Evolutionary conservation across 2,113 vertebrate genomes (phyloP).

Genomic region (Pongo abelii): DNA sequence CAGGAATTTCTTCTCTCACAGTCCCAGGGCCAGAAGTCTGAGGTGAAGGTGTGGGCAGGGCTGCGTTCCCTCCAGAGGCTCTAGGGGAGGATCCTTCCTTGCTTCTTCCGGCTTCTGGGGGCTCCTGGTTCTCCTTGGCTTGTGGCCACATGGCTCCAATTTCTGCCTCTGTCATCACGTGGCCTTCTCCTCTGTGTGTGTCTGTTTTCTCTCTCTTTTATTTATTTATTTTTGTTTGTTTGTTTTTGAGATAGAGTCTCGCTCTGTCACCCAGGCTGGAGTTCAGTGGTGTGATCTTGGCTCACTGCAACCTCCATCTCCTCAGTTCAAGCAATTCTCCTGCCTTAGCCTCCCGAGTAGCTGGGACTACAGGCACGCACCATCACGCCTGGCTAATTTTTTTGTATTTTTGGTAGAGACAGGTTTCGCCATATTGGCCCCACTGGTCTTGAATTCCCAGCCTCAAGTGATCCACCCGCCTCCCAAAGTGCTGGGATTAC

Average conservation of each 20-base stretch:
- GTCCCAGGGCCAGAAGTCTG: background rate
- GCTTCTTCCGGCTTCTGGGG: background rate
- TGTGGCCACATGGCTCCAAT: background rate
- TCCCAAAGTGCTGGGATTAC: background rate
- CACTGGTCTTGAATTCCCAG: background rate
- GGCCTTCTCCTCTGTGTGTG: too few relatives aligned
- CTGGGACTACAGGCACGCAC: background rate
- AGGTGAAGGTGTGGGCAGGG: background rate
- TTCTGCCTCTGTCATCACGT: background rate
- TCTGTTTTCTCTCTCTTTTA: background rate
- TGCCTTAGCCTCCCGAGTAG: background rate
- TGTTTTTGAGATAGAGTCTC: background rate
- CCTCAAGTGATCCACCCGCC: background rate
- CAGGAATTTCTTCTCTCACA: background rate
- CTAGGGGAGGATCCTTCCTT: background rate
- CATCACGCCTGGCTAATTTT: background rate
- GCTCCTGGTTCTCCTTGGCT: background rate
- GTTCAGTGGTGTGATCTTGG: background rate
- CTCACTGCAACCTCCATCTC: background rate
- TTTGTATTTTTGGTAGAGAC: background rate
- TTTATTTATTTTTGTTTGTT: background rate
- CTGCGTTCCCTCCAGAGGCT: background rate
- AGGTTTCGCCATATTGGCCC: background rate
- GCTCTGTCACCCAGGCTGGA: background rate
- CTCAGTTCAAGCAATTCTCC: background rate